These are phyloP conservation scores for Seira sanloemensis DNA, from an alignment of 2,888 invertebrate species.

Conservation along the genomic window DNA sequence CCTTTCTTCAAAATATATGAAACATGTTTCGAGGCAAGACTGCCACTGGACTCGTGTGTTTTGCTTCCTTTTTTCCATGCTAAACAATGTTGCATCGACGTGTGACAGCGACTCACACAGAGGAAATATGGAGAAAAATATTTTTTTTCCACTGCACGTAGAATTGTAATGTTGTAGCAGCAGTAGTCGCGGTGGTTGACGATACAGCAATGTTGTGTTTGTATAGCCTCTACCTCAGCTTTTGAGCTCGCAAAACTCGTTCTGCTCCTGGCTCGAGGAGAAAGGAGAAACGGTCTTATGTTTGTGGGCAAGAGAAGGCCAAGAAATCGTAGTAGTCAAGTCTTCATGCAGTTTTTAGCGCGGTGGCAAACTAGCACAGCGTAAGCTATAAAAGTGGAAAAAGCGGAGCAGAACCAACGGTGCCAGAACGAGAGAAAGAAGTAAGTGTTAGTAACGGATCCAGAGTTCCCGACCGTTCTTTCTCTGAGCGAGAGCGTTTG, in stretches of 20 bases:
- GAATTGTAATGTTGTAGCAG: not conserved
- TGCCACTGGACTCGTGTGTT: not conserved
- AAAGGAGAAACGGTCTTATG: no score
- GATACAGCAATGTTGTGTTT: not conserved
- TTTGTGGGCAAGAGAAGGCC: not conserved
- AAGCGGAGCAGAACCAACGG: not conserved
- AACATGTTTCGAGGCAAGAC: not conserved
- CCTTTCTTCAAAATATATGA: not conserved
- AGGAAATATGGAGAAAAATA: constrained; percentile 5
- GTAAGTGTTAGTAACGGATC: constrained; percentile 6
- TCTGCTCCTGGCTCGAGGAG: not conserved
- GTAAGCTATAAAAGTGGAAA: constrained; percentile 12
- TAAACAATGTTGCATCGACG: not conserved
- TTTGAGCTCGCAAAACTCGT: not conserved
- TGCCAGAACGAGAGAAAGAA: not conserved
- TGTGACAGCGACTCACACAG: constrained; percentile 3
- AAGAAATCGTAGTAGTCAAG: not conserved
- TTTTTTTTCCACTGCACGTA: not conserved
- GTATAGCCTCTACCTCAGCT: not conserved
- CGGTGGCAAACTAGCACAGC: not conserved
- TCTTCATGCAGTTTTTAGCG: constrained; percentile 15
- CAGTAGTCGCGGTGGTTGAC: constrained; percentile 1
- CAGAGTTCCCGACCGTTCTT: not conserved
- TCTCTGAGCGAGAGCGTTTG: not conserved
- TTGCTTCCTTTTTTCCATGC: not conserved